Percentiles rank a stretch among this genome's conserved stretches.
phyloP scores from a whole-genome alignment of 1,140 invertebrate species.

The Mamestra configurata region DNA sequence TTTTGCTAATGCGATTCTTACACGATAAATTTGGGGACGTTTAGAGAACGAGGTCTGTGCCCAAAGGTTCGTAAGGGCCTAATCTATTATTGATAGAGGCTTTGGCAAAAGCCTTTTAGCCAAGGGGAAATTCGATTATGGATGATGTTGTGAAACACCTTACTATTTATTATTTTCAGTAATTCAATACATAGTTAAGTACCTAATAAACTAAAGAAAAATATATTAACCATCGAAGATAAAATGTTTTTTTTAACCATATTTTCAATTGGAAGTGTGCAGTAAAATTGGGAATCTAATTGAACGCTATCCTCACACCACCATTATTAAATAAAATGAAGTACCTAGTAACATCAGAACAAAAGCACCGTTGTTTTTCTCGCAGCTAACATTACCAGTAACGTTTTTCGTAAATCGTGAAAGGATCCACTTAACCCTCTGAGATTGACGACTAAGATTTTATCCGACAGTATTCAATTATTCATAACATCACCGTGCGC shows the following conservation, averaged over 20 bases:
- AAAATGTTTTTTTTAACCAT: not conserved
- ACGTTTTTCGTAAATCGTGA: conserved; percentile 5
- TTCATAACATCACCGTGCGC: conserved; percentile 5
- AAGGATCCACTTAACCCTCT: not conserved
- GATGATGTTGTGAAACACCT: conserved; percentile 46
- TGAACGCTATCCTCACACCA: not conserved
- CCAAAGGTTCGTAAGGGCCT: conserved; percentile 60
- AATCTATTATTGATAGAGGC: conserved; percentile 70
- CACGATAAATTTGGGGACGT: conserved; percentile 64
- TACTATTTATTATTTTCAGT: conserved; percentile 33
- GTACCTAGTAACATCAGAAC: not conserved
- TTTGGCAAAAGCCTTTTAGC: conserved; percentile 52
- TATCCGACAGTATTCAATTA: conserved; percentile 3
- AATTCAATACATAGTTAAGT: not conserved
- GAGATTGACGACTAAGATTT: conserved; percentile 23
- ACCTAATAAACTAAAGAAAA: no score
- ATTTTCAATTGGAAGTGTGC: no score
- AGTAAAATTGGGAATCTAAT: no score
- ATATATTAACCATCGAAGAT: not conserved
- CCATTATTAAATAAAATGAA: not conserved
- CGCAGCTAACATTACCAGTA: not conserved
- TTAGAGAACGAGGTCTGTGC: conserved; percentile 60
- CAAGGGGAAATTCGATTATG: conserved; percentile 56
- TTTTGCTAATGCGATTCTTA: conserved; percentile 59
- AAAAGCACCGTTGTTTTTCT: not conserved